Conservation (phyloP, 2,888 invertebrate genomes). For the Venusia cambrica region DNA sequence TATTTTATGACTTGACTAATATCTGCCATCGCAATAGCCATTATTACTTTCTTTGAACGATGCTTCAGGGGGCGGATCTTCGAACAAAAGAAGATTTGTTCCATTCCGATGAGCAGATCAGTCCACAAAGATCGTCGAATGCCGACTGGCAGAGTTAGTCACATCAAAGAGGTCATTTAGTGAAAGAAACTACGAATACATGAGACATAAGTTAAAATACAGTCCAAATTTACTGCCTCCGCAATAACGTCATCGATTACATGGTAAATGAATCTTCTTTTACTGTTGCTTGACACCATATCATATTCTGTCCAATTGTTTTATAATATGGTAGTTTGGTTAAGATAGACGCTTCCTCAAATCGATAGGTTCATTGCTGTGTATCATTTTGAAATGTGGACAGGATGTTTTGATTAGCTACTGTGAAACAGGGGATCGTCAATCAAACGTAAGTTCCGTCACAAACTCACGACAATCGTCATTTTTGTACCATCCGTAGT, state of each 20-base stretch:
- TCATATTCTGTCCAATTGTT: too few relatives aligned
- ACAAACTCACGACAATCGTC: conserved; percentile 19
- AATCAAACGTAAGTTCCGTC: conserved; percentile 14
- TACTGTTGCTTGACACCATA: too few relatives aligned
- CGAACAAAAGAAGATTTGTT: conserved; percentile 15
- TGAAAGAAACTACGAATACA: too few relatives aligned
- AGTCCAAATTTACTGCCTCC: too few relatives aligned
- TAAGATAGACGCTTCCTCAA: too few relatives aligned
- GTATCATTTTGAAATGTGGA: conserved; percentile 2
- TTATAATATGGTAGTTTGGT: too few relatives aligned
- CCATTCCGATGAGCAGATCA: conserved; percentile 7
- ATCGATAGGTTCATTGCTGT: too few relatives aligned
- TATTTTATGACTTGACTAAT: conserved; percentile 7
- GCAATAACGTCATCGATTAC: too few relatives aligned
- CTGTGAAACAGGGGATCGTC: conserved; percentile 15
- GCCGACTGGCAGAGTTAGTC: background rate
- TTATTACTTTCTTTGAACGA: conserved; percentile 3
- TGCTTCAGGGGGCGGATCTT: conserved; percentile 6
- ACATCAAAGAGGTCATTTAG: too few relatives aligned
- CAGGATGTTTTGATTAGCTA: conserved; percentile 17
- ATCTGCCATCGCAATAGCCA: conserved; percentile 1
- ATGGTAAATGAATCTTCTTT: too few relatives aligned
- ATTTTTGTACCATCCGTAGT: conserved; percentile 1
- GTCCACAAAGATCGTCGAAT: background rate
- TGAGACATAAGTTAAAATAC: too few relatives aligned